These are phyloP conservation scores for Hyla sarda DNA, from an alignment of 2,113 vertebrate species.

Conservation along the genomic window DNA sequence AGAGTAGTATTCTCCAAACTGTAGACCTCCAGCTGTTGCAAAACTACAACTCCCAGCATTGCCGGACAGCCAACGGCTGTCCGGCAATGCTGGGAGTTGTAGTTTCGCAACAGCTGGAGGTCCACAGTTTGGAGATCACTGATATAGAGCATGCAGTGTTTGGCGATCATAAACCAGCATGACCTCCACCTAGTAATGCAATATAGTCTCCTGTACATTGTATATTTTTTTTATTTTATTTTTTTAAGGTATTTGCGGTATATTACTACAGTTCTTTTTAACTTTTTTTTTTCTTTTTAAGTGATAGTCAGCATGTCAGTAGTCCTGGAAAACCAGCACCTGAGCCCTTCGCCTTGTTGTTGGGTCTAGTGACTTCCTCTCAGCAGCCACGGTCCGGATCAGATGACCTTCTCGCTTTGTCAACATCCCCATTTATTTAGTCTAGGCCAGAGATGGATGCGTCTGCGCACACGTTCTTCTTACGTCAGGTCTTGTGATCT, in stretches of 20 bases:
- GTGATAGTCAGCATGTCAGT: too few relatives aligned
- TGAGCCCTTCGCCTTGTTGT: neutral
- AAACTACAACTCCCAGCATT: too few relatives aligned
- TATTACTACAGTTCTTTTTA: neutral
- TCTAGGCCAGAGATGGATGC: neutral
- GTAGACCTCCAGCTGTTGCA: too few relatives aligned
- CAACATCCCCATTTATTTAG: neutral
- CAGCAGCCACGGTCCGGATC: neutral
- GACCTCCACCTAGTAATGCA: too few relatives aligned
- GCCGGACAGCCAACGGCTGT: too few relatives aligned
- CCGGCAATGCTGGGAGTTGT: too few relatives aligned
- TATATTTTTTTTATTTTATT: neutral
- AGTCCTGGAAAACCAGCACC: neutral
- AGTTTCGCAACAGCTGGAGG: too few relatives aligned
- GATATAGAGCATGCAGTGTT: too few relatives aligned
- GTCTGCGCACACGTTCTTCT: constrained; percentile 18
- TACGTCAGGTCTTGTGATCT: neutral
- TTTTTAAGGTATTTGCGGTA: too few relatives aligned
- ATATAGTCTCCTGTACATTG: neutral
- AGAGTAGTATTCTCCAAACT: too few relatives aligned
- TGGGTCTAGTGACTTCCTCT: constrained; percentile 6
- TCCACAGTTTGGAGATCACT: too few relatives aligned
- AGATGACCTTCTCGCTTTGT: neutral
- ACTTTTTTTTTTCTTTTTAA: neutral
- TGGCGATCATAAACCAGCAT: too few relatives aligned